Percentiles rank a stretch among this genome's conserved stretches.
These are phyloP conservation scores for Zaprionus ghesquierei DNA, from an alignment of 1,140 invertebrate genomes.

Conservation along the genomic window DNA sequence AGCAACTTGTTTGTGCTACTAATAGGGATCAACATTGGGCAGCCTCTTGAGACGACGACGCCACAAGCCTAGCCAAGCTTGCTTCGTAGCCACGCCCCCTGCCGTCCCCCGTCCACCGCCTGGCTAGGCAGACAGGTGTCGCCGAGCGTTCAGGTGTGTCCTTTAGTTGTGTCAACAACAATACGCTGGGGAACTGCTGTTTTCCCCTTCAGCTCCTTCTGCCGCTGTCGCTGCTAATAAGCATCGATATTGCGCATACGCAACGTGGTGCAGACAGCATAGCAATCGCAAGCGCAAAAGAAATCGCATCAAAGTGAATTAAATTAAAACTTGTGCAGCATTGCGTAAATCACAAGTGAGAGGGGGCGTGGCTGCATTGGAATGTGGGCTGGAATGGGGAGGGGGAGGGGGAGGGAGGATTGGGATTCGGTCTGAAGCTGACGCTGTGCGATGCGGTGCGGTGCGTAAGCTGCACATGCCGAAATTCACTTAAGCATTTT, in stretches of 20 bases:
- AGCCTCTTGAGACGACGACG: conserved; percentile 73
- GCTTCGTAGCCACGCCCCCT: not conserved
- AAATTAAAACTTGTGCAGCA: conserved; percentile 68
- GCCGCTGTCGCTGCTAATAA: conserved; percentile 39
- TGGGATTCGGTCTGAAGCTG: not conserved
- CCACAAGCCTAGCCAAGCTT: conserved; percentile 9
- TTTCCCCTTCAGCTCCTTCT: no score
- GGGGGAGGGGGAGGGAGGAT: not conserved
- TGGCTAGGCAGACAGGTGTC: conserved; percentile 2
- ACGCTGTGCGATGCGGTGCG: no score
- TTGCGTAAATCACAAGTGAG: conserved; percentile 63
- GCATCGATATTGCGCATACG: conserved; percentile 59
- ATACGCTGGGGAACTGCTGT: not conserved
- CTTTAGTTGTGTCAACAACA: conserved; percentile 46
- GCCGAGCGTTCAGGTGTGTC: conserved; percentile 41
- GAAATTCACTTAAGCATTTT: conserved; percentile 74
- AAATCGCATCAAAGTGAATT: conserved; percentile 75
- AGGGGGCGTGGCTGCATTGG: not conserved
- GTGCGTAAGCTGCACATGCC: conserved; percentile 67
- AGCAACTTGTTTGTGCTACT: conserved; percentile 73
- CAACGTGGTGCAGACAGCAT: conserved; percentile 53
- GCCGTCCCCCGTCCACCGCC: not conserved
- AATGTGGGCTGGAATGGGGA: not conserved
- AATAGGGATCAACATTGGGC: conserved; percentile 78
- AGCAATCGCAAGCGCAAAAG: conserved; percentile 41